Base-by-base conservation (phyloP, 2,797 vertebrate species). In the Emys orbicularis region DNA sequence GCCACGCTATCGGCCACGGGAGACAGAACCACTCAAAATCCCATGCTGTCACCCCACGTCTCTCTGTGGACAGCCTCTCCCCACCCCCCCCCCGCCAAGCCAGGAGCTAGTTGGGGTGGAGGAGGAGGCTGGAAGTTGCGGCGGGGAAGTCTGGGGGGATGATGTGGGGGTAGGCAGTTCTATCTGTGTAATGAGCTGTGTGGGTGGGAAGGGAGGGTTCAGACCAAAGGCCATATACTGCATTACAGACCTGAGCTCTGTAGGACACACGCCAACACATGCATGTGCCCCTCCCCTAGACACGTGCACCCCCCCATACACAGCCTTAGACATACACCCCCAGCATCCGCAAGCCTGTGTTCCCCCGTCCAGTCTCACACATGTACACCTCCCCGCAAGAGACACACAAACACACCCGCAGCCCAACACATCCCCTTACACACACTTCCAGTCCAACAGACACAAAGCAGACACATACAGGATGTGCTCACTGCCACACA, bases 11-110 rank as follows among this genome's bases (percentile, higher is more conserved):
- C 4, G 13, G 74, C 44, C 27, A 37, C 6, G 19, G 79, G 93
- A 89, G 83, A 89, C 89, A 92, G 86, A 94, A 81, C 74, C 53
- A 57, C 79, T 79, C 80, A 86, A 81, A 88, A 80, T 87, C 47
- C 31, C 84, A 5, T 53, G 90, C 83, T 57, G 72, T 92, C 74
- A 79, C 79, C 83, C 92, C 86, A 52, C 23, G 8, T 3, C n/a
- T 27, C 57, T 27, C 79, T 47, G 52, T 6, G 29, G 27, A 74
- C 50, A 31, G 59, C 44, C 61, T 25, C 47, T 16, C 68, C 37
- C 65, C 50, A 11, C 31, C 12, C 4, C 13, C 25, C 37, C n/a
- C 49, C 52, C 41, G 5, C 21, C 84, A 21, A 29, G 21, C 27
- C 31, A 41, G 41, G 25, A n/a, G 50, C 44, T 47, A 15, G 21